phyloP scores from a whole-genome alignment of 2,888 invertebrate genomes.

The Pristionchus japonicus region DNA sequence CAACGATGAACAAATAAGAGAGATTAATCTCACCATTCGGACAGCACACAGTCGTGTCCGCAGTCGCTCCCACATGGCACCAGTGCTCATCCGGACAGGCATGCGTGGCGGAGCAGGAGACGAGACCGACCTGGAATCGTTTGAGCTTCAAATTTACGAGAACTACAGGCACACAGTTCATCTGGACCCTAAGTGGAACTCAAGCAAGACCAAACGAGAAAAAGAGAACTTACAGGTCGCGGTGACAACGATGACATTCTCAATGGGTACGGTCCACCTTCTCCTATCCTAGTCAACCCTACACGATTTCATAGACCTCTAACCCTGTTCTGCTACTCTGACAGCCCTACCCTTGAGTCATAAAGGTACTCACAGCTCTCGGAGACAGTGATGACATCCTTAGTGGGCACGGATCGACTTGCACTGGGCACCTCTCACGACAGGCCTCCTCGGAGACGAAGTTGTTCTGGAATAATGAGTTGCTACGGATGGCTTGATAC shows the following conservation, averaged over 20 bases:
- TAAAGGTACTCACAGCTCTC: slow-evolving; percentile 41
- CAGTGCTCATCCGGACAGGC: slow-evolving; percentile 67
- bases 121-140: slow-evolving; percentile 49
- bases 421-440: slow-evolving; percentile 65
- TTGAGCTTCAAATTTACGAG: too few relatives aligned
- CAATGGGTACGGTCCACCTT: slow-evolving; percentile 65
- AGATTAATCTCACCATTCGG: slow-evolving; percentile 69
- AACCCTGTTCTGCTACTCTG: too few relatives aligned
- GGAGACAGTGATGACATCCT: slow-evolving; percentile 47
- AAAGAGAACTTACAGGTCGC: neutral
- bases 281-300: too few relatives aligned
- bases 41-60: slow-evolving; percentile 72
- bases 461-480: slow-evolving; percentile 73
- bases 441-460: slow-evolving; percentile 65
- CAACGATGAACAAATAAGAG: too few relatives aligned
- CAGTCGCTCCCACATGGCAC: slow-evolving; percentile 70
- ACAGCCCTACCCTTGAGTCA: too few relatives aligned
- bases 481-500: too few relatives aligned
- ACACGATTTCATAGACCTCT: too few relatives aligned
- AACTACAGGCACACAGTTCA: too few relatives aligned
- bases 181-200: too few relatives aligned
- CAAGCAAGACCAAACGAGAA: too few relatives aligned
- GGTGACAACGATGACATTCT: slow-evolving; percentile 44
- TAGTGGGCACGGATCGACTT: slow-evolving; percentile 65
- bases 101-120: slow-evolving; percentile 59